Base-by-base conservation (phyloP, 2,113 vertebrate genomes). In the Hippocampus zosterae region DNA sequence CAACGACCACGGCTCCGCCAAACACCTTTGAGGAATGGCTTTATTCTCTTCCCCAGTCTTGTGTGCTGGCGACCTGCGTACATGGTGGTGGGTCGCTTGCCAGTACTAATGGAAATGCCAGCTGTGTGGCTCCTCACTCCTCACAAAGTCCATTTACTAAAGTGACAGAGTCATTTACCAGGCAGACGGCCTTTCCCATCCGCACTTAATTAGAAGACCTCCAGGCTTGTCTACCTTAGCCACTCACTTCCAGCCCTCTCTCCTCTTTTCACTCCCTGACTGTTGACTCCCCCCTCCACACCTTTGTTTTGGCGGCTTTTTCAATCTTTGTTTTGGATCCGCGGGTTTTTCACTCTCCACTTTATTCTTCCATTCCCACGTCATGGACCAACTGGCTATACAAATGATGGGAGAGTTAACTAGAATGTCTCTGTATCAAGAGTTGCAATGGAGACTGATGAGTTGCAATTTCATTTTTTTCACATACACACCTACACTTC, bases 161-260 rank as follows among this genome's bases (percentile, higher is more conserved):
- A 91, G 90, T 93, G 91, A 93, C 92, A 93, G 91, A 92, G 88
- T 91, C 88, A 92, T 93, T 92, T 91, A 92, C 88, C 87, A 89
- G 87, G 82, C 80, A 79, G 83, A 81, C 81, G 83, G 80, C 85
- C 83, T 89, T 85, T 92, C 90, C 89, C 76, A 82, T 90, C 82
- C 85, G 86, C 90, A 87, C 88, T 93, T 92, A 91, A 93, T 93
- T 92, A 93, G 88, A 91, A 89, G 87, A 88, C 85, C 91, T 85
- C 85, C 79, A 88, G 88, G 90, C 85, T 88, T 71, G 82, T 85
- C 89, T 87, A 79, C 84, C 85, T 83, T 74, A 67, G 82, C 81
- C 2, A 59, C 52, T 73, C 76, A 84, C 85, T 83, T 80, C 83
- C 80, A 85, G 81, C 77, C 74, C 78, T 77, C 56, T 65, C 48